Evolutionary conservation across 2,888 invertebrate genomes (phyloP).

Genomic region (Biston betularia): DNA sequence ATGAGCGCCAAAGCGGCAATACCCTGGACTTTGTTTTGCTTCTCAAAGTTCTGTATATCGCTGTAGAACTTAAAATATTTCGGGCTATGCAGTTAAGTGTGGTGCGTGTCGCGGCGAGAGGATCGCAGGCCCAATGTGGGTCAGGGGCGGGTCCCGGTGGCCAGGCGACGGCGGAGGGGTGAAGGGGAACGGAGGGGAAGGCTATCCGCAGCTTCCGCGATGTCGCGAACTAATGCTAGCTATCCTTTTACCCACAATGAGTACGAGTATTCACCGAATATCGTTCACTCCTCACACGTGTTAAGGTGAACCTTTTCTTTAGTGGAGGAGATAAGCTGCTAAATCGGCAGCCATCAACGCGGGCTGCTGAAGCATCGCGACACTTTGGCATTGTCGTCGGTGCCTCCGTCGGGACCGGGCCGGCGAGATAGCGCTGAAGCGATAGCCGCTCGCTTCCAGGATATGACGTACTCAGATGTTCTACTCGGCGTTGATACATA

Average conservation of each 20-base stretch:
- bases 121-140: slow-evolving; percentile 43
- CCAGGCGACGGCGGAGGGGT: not conserved
- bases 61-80: not conserved
- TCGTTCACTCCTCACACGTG: not conserved
- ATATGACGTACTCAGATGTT: not conserved
- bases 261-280: not conserved
- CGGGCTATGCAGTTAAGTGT: slow-evolving; percentile 10
- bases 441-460: slow-evolving; percentile 1
- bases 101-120: slow-evolving; percentile 20
- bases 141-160: slow-evolving; percentile 54
- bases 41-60: too few species aligned
- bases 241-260: slow-evolving; percentile 20
- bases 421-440: not conserved
- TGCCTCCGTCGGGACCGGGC: slow-evolving; percentile 4
- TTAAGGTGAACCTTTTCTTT: slow-evolving; percentile 13
- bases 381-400: slow-evolving; percentile 20
- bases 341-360: slow-evolving; percentile 8
- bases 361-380: slow-evolving; percentile 11
- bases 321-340: slow-evolving; percentile 17
- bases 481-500: not conserved
- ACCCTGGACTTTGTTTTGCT: too few species aligned
- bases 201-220: slow-evolving; percentile 24
- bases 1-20: too few species aligned
- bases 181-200: slow-evolving; percentile 26
- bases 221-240: slow-evolving; percentile 22